Evolutionary conservation across 1,140 invertebrate genomes (phyloP).

Genomic region (Daktulosphaira vitifoliae): DNA sequence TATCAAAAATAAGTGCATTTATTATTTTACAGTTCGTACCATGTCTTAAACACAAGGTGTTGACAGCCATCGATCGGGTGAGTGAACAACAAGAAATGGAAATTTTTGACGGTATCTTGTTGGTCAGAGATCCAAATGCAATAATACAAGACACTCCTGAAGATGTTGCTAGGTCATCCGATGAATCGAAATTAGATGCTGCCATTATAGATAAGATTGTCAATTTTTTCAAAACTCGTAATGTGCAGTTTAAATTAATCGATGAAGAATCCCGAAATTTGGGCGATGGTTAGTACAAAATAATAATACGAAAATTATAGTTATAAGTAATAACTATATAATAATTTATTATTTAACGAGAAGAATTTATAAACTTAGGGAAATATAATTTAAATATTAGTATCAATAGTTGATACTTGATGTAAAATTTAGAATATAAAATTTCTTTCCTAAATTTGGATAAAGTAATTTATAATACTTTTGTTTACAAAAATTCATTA

Average conservation of each 20-base stretch:
- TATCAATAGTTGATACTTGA: no score
- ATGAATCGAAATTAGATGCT: slow-evolving; percentile 58
- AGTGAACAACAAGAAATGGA: slow-evolving; percentile 54
- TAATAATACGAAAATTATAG: no score
- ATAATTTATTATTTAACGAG: no score
- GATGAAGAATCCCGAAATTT: background rate
- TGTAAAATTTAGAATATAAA: no score
- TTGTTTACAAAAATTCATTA: no score
- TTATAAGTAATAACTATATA: no score
- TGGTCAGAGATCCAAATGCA: slow-evolving; percentile 51
- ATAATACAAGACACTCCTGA: slow-evolving; percentile 42
- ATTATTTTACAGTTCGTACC: slow-evolving; percentile 52
- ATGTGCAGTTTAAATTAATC: slow-evolving; percentile 51
- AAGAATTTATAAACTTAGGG: no score
- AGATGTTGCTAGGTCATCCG: slow-evolving; percentile 56
- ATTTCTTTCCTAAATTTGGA: no score
- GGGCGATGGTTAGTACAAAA: background rate
- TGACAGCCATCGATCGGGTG: slow-evolving; percentile 60
- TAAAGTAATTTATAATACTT: no score
- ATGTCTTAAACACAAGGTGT: slow-evolving; percentile 65
- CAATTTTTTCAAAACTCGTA: slow-evolving; percentile 64
- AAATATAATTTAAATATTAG: no score
- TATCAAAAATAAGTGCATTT: background rate
- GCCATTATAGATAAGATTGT: slow-evolving; percentile 64
- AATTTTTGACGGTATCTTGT: slow-evolving; percentile 60